Conservation (phyloP, 1,140 invertebrate species). For the Frieseomelitta varia region DNA sequence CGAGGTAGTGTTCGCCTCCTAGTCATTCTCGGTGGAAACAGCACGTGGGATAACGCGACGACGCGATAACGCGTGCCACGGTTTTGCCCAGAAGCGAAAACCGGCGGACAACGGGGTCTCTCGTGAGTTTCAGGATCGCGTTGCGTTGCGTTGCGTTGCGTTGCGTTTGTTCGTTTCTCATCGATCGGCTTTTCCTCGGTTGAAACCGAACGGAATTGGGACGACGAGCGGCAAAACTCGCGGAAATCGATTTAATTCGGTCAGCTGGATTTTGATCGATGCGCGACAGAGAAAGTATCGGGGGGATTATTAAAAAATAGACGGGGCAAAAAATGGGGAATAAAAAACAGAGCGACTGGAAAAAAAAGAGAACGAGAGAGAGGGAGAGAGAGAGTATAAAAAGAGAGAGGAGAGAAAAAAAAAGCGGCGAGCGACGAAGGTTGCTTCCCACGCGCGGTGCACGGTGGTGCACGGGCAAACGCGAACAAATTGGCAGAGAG, state of each 20-base stretch:
- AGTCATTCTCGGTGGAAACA: neutral
- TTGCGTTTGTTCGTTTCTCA: neutral
- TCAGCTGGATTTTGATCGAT: conserved; percentile 55
- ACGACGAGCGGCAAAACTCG: neutral
- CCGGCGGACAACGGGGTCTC: neutral
- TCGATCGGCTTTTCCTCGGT: neutral
- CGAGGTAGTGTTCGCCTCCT: no score
- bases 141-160: neutral
- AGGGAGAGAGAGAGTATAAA: neutral
- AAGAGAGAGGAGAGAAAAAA: neutral
- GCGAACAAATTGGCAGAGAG: conserved; percentile 18
- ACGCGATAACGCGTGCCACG: neutral
- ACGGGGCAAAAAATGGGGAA: neutral
- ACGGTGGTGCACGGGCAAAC: conserved; percentile 14
- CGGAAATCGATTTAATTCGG: conserved; percentile 50
- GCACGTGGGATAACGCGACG: neutral
- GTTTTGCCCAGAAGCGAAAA: neutral
- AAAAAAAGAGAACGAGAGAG: neutral
- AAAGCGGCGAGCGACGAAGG: conserved; percentile 2
- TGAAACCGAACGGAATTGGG: conserved; percentile 37
- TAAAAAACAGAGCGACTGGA: conserved; percentile 1
- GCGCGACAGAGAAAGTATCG: conserved; percentile 49
- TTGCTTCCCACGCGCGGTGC: conserved; percentile 19
- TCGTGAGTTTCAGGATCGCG: neutral
- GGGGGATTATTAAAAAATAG: conserved; percentile 45